Conservation (phyloP, 1,140 invertebrate genomes). For the Acromyrmex echinatior region DNA sequence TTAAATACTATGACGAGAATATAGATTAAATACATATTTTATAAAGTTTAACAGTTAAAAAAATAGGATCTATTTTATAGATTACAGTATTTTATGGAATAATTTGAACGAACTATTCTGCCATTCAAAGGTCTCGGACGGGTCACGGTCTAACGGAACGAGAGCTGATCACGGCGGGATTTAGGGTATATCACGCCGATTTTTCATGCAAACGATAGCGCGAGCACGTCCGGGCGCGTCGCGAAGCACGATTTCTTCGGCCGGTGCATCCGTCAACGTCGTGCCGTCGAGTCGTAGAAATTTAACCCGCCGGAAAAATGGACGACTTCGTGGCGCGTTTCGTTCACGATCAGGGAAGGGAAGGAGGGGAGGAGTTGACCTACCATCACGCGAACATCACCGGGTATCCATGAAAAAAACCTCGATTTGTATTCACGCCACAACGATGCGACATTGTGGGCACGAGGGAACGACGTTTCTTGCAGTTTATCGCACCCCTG, state of each 20-base stretch:
- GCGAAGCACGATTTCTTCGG: constrained; percentile 81
- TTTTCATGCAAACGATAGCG: constrained; percentile 79
- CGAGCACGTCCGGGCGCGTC: constrained; percentile 60
- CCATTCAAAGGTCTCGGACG: background rate
- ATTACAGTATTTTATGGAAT: background rate
- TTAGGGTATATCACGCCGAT: constrained; percentile 67
- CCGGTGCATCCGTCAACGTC: constrained; percentile 85
- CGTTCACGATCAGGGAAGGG: constrained; percentile 54
- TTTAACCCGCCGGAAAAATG: constrained; percentile 82
- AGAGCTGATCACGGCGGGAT: constrained; percentile 51
- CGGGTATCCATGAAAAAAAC: constrained; percentile 76
- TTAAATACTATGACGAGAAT: background rate
- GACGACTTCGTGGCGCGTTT: constrained; percentile 71
- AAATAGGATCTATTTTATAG: background rate
- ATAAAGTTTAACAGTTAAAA: background rate
- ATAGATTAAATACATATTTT: background rate
- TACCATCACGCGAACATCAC: constrained; percentile 40
- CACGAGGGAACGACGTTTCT: constrained; percentile 76
- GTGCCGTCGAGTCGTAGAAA: constrained; percentile 82
- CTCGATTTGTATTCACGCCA: constrained; percentile 83
- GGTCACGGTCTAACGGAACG: constrained; percentile 33
- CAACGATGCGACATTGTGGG: constrained; percentile 76
- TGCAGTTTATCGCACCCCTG: constrained; percentile 21
- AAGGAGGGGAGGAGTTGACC: constrained; percentile 35
- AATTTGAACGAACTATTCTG: background rate